These are phyloP conservation scores for Morus bassanus DNA, from an alignment of 2,797 vertebrate species.

Conservation along the genomic window DNA sequence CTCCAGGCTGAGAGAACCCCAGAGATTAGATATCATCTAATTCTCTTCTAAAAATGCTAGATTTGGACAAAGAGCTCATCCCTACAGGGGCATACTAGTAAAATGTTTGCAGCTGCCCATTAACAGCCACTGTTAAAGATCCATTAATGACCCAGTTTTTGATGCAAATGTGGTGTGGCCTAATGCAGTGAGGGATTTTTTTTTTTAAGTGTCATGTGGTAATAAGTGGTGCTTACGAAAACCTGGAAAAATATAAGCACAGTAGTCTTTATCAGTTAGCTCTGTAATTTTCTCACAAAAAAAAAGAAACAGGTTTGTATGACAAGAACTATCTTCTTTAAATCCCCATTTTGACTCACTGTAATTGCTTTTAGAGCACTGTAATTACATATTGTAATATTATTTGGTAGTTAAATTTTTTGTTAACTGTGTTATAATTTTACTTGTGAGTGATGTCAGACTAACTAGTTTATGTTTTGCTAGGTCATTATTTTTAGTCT, in stretches of 20 bases:
- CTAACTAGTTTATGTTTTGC: background rate
- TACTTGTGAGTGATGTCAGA: background rate
- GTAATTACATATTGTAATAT: background rate
- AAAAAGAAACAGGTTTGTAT: background rate
- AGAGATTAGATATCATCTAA: background rate
- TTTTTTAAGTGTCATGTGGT: background rate
- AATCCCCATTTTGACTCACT: background rate
- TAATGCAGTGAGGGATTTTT: background rate
- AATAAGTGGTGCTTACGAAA: background rate
- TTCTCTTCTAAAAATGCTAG: background rate
- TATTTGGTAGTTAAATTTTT: background rate
- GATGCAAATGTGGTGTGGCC: background rate
- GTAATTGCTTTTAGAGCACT: background rate
- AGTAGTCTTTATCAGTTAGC: background rate
- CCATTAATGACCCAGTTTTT: background rate
- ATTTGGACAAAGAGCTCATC: background rate
- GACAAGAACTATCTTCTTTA: background rate
- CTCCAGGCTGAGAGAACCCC: background rate
- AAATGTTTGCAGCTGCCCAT: background rate
- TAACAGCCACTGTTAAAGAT: background rate
- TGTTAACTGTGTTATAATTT: background rate
- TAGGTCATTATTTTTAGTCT: background rate
- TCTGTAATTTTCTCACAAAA: background rate
- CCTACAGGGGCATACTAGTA: background rate
- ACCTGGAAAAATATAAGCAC: background rate